Evolutionary conservation across 2,888 invertebrate genomes (phyloP).

Genomic region (Microctonus hyperodae): DNA sequence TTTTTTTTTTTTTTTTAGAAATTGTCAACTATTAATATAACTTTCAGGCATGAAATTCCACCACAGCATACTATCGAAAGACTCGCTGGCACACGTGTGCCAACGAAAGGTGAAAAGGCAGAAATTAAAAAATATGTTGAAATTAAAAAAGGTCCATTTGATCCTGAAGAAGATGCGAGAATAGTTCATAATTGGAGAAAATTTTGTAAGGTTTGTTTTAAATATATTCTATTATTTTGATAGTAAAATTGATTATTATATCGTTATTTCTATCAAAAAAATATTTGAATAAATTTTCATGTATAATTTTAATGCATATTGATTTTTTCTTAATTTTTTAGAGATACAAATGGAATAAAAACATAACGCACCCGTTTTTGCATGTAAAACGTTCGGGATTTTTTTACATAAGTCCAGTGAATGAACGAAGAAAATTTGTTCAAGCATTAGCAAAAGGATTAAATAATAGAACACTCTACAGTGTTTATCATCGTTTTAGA

Average conservation of each 20-base stretch:
- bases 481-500: constrained; percentile 55
- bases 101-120: constrained; percentile 36
- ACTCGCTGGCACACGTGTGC: constrained; percentile 43
- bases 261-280: background rate
- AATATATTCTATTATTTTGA: no score
- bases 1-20: constrained; percentile 34
- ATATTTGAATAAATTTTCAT: background rate
- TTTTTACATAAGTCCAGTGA: constrained; percentile 38
- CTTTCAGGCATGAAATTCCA: constrained; percentile 39
- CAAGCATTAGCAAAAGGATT: constrained; percentile 56
- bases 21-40: constrained; percentile 35
- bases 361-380: constrained; percentile 47
- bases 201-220: constrained; percentile 47
- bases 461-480: constrained; percentile 53
- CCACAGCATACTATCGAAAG: constrained; percentile 49
- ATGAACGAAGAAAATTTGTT: constrained; percentile 51
- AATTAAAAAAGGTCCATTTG: constrained; percentile 43
- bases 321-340: constrained; percentile 33
- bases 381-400: constrained; percentile 39
- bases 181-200: constrained; percentile 47
- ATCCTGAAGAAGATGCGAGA: constrained; percentile 42
- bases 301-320: background rate
- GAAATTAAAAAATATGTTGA: constrained; percentile 34
- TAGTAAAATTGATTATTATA: constrained; percentile 10
- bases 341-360: constrained; percentile 50